Evolutionary conservation across 2,888 invertebrate species (phyloP).

Genomic region (Criorhina ranunculi): DNA sequence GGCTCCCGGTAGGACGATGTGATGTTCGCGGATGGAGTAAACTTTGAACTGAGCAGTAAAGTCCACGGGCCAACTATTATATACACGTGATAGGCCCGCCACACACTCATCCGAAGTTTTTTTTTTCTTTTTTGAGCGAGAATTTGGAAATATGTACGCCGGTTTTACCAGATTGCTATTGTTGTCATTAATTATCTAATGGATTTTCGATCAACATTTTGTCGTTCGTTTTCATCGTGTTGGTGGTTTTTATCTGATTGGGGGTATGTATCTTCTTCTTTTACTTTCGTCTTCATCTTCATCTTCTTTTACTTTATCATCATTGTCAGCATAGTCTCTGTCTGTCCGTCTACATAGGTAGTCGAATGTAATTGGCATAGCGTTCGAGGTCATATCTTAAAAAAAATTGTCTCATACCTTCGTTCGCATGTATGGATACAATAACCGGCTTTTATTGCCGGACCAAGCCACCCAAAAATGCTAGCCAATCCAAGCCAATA

Average conservation of each 20-base stretch:
- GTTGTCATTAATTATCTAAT: constrained; percentile 74
- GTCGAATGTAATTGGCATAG: constrained; percentile 67
- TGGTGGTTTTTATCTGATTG: too few species aligned
- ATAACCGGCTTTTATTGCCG: constrained; percentile 61
- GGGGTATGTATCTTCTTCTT: constrained; percentile 33
- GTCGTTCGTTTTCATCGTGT: not conserved
- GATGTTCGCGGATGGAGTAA: constrained; percentile 81
- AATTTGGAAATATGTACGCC: constrained; percentile 75
- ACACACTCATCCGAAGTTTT: constrained; percentile 59
- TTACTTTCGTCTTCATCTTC: not conserved
- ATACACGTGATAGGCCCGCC: constrained; percentile 58
- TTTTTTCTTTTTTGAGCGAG: constrained; percentile 42
- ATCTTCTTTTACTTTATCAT: constrained; percentile 22
- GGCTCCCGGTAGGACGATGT: constrained; percentile 48
- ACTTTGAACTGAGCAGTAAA: constrained; percentile 81
- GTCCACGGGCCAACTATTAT: constrained; percentile 61
- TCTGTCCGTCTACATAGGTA: not conserved
- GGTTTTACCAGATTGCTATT: constrained; percentile 72
- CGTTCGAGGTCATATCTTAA: constrained; percentile 66
- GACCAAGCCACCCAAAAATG: constrained; percentile 3
- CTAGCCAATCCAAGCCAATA: not conserved
- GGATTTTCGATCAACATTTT: constrained; percentile 65
- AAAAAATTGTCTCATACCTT: constrained; percentile 50
- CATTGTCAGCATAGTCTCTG: constrained; percentile 19
- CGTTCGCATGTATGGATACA: constrained; percentile 9